Conservation (phyloP, 2,797 vertebrate species). For the Tapera naevia region DNA sequence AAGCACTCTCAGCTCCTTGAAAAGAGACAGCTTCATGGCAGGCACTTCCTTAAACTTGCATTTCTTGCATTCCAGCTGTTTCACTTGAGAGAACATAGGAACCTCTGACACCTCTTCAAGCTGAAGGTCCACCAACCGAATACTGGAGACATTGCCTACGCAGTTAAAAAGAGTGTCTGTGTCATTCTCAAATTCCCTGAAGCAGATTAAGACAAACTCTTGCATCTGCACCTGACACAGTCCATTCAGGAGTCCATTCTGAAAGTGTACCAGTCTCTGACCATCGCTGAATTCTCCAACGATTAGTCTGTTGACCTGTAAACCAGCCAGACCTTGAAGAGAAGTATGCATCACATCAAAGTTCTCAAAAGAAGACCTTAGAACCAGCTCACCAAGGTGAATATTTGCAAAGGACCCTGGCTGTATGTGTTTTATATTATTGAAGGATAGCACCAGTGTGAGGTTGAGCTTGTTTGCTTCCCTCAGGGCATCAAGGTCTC, state of each 20-base stretch:
- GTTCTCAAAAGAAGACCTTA: conserved; percentile 74
- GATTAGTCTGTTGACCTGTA: conserved; percentile 64
- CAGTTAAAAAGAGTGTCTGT: conserved; percentile 56
- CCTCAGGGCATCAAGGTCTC: conserved; percentile 68
- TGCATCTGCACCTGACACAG: conserved; percentile 73
- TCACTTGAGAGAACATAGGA: conserved; percentile 34
- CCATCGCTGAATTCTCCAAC: conserved; percentile 71
- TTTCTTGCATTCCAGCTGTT: conserved; percentile 50
- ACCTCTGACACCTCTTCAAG: background rate
- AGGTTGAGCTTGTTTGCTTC: conserved; percentile 56
- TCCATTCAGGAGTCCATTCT: conserved; percentile 39
- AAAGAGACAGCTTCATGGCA: background rate
- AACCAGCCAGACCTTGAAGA: conserved; percentile 73
- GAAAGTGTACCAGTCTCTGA: background rate
- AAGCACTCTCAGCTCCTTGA: conserved; percentile 64
- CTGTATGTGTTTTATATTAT: conserved; percentile 73
- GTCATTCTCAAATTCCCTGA: fast-evolving
- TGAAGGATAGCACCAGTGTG: conserved; percentile 78
- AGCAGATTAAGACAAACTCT: conserved; percentile 67
- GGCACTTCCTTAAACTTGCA: conserved; percentile 42
- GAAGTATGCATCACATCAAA: conserved; percentile 33
- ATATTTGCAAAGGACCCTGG: conserved; percentile 68
- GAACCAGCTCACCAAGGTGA: conserved; percentile 61
- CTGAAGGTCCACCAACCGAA: conserved; percentile 46
- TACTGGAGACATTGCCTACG: conserved; percentile 57